phyloP scores from a whole-genome alignment of 2,888 invertebrate genomes.

The Lasioglossum zephyrum region DNA sequence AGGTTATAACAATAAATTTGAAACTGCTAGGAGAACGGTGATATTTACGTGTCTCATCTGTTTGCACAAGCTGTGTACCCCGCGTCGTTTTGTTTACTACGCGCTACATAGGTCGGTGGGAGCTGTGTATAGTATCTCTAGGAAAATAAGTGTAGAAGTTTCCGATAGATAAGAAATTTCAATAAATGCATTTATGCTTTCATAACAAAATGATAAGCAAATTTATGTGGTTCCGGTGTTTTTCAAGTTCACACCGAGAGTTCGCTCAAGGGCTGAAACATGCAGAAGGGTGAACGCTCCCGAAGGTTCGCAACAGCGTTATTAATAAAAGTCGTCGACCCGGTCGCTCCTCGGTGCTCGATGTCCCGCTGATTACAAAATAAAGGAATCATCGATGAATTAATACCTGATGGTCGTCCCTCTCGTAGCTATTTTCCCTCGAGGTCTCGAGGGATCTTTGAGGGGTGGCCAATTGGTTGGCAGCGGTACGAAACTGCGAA shows the following conservation, averaged over 20 bases:
- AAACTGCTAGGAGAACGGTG: neutral
- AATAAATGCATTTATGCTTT: no score
- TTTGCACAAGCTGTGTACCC: neutral
- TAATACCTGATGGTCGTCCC: conserved; percentile 88
- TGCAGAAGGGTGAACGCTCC: neutral
- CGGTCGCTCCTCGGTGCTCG: neutral
- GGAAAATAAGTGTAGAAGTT: neutral
- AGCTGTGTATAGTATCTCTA: neutral
- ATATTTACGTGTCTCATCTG: neutral
- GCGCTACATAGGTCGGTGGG: neutral
- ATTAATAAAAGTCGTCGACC: neutral
- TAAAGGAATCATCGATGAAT: conserved; percentile 25
- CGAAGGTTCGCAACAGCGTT: neutral
- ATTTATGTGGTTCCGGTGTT: neutral
- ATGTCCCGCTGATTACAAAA: conserved; percentile 12
- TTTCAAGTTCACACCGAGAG: neutral
- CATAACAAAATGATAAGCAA: no score
- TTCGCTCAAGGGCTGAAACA: neutral
- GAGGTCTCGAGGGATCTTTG: conserved; percentile 92
- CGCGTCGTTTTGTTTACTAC: neutral
- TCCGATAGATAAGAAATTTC: no score
- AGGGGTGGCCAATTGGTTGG: conserved; percentile 92
- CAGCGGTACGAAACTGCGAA: conserved; percentile 93
- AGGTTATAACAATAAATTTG: neutral
- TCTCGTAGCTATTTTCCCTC: conserved; percentile 93